phyloP scores from a whole-genome alignment of 35 echinoderm and acorn worm species.

The Antedon bifida region DNA sequence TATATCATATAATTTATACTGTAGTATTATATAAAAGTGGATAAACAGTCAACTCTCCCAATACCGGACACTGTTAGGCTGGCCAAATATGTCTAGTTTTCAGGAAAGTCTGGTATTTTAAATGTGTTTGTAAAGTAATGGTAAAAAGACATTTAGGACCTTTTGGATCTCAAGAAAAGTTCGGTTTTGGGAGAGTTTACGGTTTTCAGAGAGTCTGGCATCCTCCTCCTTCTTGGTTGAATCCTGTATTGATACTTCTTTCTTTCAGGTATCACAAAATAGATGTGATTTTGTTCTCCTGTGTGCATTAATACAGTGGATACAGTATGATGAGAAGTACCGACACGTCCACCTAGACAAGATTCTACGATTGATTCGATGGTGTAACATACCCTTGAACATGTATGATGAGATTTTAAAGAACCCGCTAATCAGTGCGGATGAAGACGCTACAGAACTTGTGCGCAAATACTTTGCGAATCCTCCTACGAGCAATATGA shows the following conservation, averaged over 20 bases:
- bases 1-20: too few species aligned
- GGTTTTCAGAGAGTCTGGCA: too few species aligned
- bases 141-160: too few species aligned
- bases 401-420: not conserved
- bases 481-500: not conserved
- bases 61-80: too few species aligned
- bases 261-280: not conserved
- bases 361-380: not conserved
- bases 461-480: not conserved
- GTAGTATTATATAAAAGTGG: too few species aligned
- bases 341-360: not conserved
- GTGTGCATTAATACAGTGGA: not conserved
- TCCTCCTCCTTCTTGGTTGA: too few species aligned
- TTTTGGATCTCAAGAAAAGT: too few species aligned
- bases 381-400: not conserved
- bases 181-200: too few species aligned
- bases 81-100: too few species aligned
- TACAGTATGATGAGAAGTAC: not conserved
- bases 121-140: too few species aligned
- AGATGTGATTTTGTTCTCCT: not conserved
- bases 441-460: not conserved
- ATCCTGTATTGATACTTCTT: not conserved
- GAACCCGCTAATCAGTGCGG: not conserved
- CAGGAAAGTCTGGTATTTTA: too few species aligned
- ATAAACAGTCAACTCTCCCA: too few species aligned